Percentiles rank a stretch among this genome's conserved stretches.
Evolutionary conservation across 2,888 invertebrate genomes (phyloP).

Genomic region (Aphrophora alni): DNA sequence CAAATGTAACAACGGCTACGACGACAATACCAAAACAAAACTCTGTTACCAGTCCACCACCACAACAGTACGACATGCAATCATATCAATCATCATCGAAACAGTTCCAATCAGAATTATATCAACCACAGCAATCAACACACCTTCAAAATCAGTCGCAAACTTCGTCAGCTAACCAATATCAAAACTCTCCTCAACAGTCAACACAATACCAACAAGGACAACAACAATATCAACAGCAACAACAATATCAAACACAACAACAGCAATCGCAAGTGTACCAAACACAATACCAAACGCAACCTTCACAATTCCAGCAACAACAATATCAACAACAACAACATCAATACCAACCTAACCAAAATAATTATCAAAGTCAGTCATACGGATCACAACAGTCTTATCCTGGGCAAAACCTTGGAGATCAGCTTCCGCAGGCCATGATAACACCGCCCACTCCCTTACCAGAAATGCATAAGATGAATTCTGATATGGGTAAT

Average conservation of each 20-base stretch:
- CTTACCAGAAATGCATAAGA: conserved; percentile 54
- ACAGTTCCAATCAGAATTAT: conserved; percentile 23
- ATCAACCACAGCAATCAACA: conserved; percentile 31
- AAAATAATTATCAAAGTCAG: conserved; percentile 41
- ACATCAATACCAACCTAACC: conserved; percentile 56
- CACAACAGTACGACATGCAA: conserved; percentile 21
- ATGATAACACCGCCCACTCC: conserved; percentile 50
- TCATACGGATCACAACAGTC: conserved; percentile 23
- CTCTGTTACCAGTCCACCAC: conserved; percentile 15
- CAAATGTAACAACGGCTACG: conserved; percentile 33
- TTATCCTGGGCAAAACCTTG: conserved; percentile 39
- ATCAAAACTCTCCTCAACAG: conserved; percentile 50
- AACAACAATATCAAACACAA: conserved; percentile 57
- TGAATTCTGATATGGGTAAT: conserved; percentile 20
- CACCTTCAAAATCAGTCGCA: conserved; percentile 10
- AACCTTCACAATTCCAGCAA: conserved; percentile 56
- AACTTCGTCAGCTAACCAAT: conserved; percentile 49
- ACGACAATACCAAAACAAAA: conserved; percentile 28
- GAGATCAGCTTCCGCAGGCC: conserved; percentile 52
- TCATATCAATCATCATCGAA: not conserved
- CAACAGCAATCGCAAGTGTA: conserved; percentile 49
- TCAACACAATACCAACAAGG: no score
- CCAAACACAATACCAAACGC: conserved; percentile 50
- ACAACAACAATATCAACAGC: conserved; percentile 52
- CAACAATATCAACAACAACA: conserved; percentile 63